Base-by-base conservation (phyloP, 2,797 vertebrate genomes). In the Crenichthys baileyi region DNA sequence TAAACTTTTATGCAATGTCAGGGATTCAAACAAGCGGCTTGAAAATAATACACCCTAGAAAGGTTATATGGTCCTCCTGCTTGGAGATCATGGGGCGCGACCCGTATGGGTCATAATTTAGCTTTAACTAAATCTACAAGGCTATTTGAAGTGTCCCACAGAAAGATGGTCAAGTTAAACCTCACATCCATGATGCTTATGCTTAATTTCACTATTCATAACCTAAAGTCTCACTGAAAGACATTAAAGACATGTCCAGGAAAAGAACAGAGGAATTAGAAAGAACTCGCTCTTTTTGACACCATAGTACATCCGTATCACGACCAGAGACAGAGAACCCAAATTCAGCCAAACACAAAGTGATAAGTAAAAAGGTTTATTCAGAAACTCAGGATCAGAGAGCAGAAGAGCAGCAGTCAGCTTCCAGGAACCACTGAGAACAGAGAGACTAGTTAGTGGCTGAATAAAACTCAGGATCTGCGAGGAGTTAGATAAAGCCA, bases 241-340 rank as follows among this genome's bases (percentile, higher is more conserved):
- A 91, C 81, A 88, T 91, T 86, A 92, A 89, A 90, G 61, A 67
- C 82, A 72, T 75, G 84, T 53, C 76, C 76, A 39, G 65, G 55
- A 63, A 77, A 79, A 65, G 79, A 84, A 58, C 76, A 79, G 79
- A 91, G 48, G 0, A 88, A 88, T 91, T 87, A 88, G 89, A 82
- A 77, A 79, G 87, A 51, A 85, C 84, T 91, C 83, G 85, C 48
- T 50, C 46, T 7, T 50, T 50, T 13, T 13, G 11, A 50, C 2
- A 50, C 48, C 11, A n/a, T n/a, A n/a, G n/a, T n/a, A n/a, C n/a
- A n/a, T n/a, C n/a, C n/a, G n/a, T n/a, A n/a, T n/a, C n/a, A n/a
- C n/a, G n/a, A n/a, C n/a, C n/a, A n/a, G n/a, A n/a, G n/a, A n/a
- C n/a, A n/a, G n/a, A n/a, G n/a, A n/a, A n/a, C n/a, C n/a, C n/a